Evolutionary conservation across 2,113 vertebrate genomes (phyloP), one percentile per base, ranked within the genome.

Genomic region (Oncorhynchus masou): DNA sequence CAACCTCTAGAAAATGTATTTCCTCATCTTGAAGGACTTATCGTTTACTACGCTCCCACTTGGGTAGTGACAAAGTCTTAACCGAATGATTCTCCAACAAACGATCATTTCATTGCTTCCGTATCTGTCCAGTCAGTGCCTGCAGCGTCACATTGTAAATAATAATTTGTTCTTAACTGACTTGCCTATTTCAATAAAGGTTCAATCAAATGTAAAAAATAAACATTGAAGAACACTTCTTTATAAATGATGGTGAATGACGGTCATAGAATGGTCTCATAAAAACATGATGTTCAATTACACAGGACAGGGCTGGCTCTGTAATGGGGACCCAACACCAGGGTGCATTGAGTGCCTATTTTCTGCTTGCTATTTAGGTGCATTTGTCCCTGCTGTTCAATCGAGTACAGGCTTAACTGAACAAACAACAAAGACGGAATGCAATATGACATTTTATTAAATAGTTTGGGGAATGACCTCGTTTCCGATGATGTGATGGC

Each of bases 1-100:
- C 79, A 74, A 83, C 86, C 71, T 34, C 11, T 34, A 34, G 27
- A 68, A 76, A 73, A 72, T 78, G 60, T 19, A 59, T 73, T 70
- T 83, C 76, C 73, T 76, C 71, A 62, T 78, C 67, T 7, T 45
- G 20, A 27, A 48, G 54, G 70, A 81, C 79, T 76, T 45, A 78
- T 68, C 48, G 73, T 29, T 83, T 71, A 45, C 78, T 27, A 66
- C 0, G 22, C 71, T 68, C 29, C 51, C 51, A 16, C 27, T 31
- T 12, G 27, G 15, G 15, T 71, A 49, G 74, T 84, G 57, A 84
- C 79, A 64, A 76, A 16, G 13, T 54, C 16, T 54, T 16, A 54
- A 54, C 51, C 16, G 4, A 54, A 54, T 7, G 51, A 54, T 15
- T 54, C 51, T 19, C 51, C 13, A 74, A 54, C 20, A 73, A 27